These are phyloP conservation scores for Symphodus melops DNA, from an alignment of 2,113 vertebrate species.

Conservation along the genomic window DNA sequence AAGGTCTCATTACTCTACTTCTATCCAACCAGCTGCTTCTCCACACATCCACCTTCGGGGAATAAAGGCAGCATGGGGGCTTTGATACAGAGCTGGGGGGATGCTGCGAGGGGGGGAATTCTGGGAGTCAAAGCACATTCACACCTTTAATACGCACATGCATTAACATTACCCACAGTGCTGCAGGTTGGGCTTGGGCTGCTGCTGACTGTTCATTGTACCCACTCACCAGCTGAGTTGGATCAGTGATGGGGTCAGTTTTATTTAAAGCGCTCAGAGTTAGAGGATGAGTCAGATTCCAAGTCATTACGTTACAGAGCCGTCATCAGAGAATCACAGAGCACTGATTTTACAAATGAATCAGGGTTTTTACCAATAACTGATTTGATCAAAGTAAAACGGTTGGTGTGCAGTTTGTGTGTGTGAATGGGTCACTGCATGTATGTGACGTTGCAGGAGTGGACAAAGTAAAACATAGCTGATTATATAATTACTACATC, in stretches of 20 bases:
- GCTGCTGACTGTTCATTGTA: slow-evolving; percentile 1
- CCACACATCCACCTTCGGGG: slow-evolving; percentile 19
- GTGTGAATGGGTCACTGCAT: too few relatives aligned
- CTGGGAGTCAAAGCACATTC: slow-evolving; percentile 12
- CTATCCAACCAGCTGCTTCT: slow-evolving; percentile 34
- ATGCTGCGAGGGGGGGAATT: slow-evolving; percentile 18
- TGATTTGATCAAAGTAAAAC: slow-evolving; percentile 10
- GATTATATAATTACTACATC: not conserved
- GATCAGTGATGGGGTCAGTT: slow-evolving; percentile 24
- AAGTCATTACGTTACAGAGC: slow-evolving; percentile 4
- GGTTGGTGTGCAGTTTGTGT: not conserved
- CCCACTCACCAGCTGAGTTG: slow-evolving; percentile 12
- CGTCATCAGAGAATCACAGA: slow-evolving; percentile 15
- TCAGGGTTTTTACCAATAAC: slow-evolving; percentile 11
- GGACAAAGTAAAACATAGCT: slow-evolving; percentile 17
- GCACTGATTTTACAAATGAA: slow-evolving; percentile 12
- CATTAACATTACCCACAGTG: not conserved
- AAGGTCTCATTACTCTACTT: slow-evolving; percentile 53
- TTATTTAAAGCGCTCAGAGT: slow-evolving; percentile 18
- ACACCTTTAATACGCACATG: not conserved
- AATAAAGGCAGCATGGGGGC: slow-evolving; percentile 21
- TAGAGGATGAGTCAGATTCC: slow-evolving; percentile 34
- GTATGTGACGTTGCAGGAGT: not conserved
- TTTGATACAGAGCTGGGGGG: slow-evolving; percentile 39
- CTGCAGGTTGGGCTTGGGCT: slow-evolving; percentile 4